Base-by-base conservation (phyloP, 1,140 invertebrate genomes). In the Drosophila dunni region DNA sequence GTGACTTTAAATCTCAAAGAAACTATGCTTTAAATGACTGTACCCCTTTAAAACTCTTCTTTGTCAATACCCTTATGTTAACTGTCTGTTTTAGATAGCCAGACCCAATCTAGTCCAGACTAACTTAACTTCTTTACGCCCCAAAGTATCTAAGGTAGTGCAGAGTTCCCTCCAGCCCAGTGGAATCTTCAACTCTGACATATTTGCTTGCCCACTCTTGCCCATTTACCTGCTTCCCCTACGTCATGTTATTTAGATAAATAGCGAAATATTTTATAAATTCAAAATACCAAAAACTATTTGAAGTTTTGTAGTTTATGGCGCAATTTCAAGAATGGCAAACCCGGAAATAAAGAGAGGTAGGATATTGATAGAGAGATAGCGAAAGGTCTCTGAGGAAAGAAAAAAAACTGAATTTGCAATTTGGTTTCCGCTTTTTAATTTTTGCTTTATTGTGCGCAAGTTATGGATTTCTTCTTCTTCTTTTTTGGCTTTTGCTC, bases 401-500 rank as follows among this genome's bases (percentile, higher is more conserved):
- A 20, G 1, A 17, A 46, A 46, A 46, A 20, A 17, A 46, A 46
- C 7, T 17, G 53, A 69, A 69, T 74, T 53, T 75, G 69, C 69
- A 89, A 84, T 84, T 84, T 71, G 83, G 78, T 84, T 89, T 83
- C 83, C 80, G 84, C 68, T 90, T 89, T 89, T 89, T 85, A 89
- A 89, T 89, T 89, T 90, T 90, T 90, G 85, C 85, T 89, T 89
- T 89, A 89, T 89, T 84, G 85, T 89, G 84, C 80, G 84, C 67
- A 84, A 89, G 86, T 84, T 89, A 89, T 68, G 61, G 48, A 11
- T 33, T 53, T 40, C 71, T 29, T 29, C 17, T 2, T 29, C 5
- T 29, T 0, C 2, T 29, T 29, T 29, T 20, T 20, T 20, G 17
- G 24, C 24, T 29, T 0, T 6, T 29, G 24, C 24, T 71, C 74